Evolutionary conservation across 2,113 vertebrate species (phyloP).

Genomic region (Alces alces): DNA sequence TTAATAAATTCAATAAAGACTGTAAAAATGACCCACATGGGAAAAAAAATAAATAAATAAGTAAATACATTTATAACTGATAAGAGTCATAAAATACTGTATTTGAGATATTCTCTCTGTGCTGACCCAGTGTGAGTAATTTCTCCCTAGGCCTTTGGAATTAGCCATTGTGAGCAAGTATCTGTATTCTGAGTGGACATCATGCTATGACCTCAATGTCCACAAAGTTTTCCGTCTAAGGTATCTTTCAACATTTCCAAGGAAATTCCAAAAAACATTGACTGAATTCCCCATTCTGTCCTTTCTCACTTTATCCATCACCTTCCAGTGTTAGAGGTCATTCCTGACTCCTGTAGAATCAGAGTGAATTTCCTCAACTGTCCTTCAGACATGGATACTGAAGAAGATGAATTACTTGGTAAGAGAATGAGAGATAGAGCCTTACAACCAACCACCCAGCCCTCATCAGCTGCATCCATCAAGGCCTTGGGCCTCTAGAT

Average conservation of each 20-base stretch:
- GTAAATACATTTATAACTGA: background rate
- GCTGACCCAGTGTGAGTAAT: background rate
- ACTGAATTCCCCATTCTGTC: background rate
- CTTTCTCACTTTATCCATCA: background rate
- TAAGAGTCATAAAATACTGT: background rate
- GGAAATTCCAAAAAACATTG: constrained; percentile 17
- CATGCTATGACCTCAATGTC: background rate
- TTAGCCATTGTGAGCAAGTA: background rate
- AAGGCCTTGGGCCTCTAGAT: background rate
- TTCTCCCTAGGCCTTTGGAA: background rate
- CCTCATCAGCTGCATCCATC: background rate
- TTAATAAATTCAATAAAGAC: background rate
- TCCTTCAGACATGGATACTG: background rate
- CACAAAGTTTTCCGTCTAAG: constrained; percentile 33
- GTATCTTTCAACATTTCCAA: constrained; percentile 30
- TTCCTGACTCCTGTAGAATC: background rate
- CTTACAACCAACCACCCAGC: background rate
- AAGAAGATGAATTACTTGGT: background rate
- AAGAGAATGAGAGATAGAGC: background rate
- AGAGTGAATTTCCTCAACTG: background rate
- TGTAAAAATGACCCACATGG: background rate
- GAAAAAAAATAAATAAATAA: background rate
- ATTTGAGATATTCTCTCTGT: background rate
- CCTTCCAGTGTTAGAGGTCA: rapidly evolving
- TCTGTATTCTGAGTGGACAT: background rate